These are phyloP conservation scores for Calameuta idolon DNA, from an alignment of 2,888 invertebrate species.

Conservation along the genomic window DNA sequence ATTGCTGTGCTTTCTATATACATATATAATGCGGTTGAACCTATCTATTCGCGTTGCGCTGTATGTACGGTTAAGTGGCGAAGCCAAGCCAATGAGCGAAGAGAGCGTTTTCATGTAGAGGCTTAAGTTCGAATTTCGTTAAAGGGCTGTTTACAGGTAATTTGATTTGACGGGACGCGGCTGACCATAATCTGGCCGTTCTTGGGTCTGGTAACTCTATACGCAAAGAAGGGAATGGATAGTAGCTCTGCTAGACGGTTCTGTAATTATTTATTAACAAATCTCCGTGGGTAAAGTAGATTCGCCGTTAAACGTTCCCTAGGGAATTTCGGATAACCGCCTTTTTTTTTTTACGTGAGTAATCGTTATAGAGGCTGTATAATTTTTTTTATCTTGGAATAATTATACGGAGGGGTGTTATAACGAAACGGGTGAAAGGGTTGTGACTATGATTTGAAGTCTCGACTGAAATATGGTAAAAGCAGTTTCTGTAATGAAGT, in stretches of 20 bases:
- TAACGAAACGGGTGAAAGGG: neutral
- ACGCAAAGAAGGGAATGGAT: slow-evolving; percentile 7
- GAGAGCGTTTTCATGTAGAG: slow-evolving; percentile 4
- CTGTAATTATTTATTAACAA: neutral
- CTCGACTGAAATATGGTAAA: neutral
- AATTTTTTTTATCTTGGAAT: neutral
- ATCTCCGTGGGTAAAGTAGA: neutral
- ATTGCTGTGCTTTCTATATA: neutral
- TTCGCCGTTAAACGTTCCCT: neutral
- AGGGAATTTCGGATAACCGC: neutral
- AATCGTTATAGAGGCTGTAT: neutral
- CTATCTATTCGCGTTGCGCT: neutral
- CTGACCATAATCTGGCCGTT: neutral
- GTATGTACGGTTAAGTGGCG: neutral
- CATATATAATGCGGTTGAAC: neutral
- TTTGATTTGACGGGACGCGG: slow-evolving; percentile 1
- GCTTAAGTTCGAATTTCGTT: neutral
- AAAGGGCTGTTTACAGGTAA: neutral
- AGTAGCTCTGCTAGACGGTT: neutral
- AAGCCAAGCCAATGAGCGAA: neutral
- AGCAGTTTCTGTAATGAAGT: neutral
- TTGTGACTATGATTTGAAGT: neutral
- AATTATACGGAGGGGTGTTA: neutral
- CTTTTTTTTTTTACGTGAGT: neutral
- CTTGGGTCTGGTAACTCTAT: slow-evolving; percentile 18